Evolutionary conservation across 2,113 vertebrate species (phyloP).

Genomic region (Rana temporaria): DNA sequence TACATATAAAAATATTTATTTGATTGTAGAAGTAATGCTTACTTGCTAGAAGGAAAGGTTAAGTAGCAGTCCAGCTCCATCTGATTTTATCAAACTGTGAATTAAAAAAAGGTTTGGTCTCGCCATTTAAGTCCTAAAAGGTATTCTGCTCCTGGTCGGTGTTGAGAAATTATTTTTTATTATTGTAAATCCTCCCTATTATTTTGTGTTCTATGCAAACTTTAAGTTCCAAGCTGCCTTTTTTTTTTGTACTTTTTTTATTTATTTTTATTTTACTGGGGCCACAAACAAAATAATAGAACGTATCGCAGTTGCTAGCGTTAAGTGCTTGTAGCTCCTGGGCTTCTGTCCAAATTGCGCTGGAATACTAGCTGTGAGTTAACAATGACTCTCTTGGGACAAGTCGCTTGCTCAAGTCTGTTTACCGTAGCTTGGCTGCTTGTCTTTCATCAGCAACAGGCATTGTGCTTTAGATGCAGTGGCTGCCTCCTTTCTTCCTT

Average conservation of each 20-base stretch:
- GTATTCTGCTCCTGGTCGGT: neutral
- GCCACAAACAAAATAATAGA: conserved; percentile 20
- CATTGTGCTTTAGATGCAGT: neutral
- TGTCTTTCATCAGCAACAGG: conserved; percentile 21
- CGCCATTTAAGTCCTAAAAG: neutral
- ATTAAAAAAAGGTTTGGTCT: neutral
- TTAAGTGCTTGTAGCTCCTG: conserved; percentile 38
- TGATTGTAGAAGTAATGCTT: neutral
- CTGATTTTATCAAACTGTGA: neutral
- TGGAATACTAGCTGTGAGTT: conserved; percentile 31
- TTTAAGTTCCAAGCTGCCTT: neutral
- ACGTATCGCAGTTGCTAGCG: neutral
- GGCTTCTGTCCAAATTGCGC: conserved; percentile 48
- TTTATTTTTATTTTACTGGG: neutral
- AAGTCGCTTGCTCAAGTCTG: conserved; percentile 10
- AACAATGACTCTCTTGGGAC: conserved; percentile 46
- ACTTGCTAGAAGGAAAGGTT: neutral
- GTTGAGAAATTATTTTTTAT: neutral
- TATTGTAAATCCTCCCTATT: neutral
- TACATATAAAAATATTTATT: neutral
- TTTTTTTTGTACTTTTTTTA: conserved; percentile 13
- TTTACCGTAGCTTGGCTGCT: conserved; percentile 14
- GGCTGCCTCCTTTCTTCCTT: neutral
- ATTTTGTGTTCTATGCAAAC: neutral
- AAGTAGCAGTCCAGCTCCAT: neutral